A percentile compares a stretch with the other conserved stretches of the same genome.
These are phyloP conservation scores for Epirrhoe tristata DNA, from an alignment of 2,888 invertebrate genomes.

Conservation along the genomic window DNA sequence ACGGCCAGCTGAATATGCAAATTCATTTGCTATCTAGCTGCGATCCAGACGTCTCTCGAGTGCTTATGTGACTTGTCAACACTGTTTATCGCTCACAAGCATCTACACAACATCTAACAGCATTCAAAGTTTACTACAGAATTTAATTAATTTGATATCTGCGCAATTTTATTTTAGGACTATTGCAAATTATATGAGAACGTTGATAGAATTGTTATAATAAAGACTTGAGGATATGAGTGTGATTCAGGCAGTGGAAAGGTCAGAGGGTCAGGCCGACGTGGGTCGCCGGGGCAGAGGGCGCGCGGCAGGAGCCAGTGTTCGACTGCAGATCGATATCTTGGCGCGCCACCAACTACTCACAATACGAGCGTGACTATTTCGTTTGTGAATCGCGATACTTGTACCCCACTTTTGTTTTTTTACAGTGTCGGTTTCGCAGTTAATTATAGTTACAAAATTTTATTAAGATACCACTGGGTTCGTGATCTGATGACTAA, in stretches of 20 bases:
- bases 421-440: constrained; percentile 27
- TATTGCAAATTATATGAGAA: constrained; percentile 10
- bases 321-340: constrained; percentile 44
- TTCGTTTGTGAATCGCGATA: constrained; percentile 39
- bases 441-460: constrained; percentile 5
- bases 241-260: constrained; percentile 65
- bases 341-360: constrained; percentile 59
- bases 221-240: constrained; percentile 46
- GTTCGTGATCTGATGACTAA: constrained; percentile 1
- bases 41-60: constrained; percentile 55
- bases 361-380: constrained; percentile 43
- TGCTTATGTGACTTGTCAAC: constrained; percentile 61
- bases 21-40: constrained; percentile 71
- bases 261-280: constrained; percentile 55
- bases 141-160: constrained; percentile 19
- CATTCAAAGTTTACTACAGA: constrained; percentile 25
- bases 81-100: constrained; percentile 49
- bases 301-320: constrained; percentile 19
- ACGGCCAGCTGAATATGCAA: constrained; percentile 71
- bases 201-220: constrained; percentile 8
- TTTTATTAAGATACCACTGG: background rate
- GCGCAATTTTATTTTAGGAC: constrained; percentile 21
- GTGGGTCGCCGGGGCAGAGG: background rate
- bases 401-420: constrained; percentile 35
- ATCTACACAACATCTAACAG: constrained; percentile 37